These are phyloP conservation scores for Psylliodes chrysocephalus DNA, from an alignment of 2,888 invertebrate genomes.

Conservation along the genomic window DNA sequence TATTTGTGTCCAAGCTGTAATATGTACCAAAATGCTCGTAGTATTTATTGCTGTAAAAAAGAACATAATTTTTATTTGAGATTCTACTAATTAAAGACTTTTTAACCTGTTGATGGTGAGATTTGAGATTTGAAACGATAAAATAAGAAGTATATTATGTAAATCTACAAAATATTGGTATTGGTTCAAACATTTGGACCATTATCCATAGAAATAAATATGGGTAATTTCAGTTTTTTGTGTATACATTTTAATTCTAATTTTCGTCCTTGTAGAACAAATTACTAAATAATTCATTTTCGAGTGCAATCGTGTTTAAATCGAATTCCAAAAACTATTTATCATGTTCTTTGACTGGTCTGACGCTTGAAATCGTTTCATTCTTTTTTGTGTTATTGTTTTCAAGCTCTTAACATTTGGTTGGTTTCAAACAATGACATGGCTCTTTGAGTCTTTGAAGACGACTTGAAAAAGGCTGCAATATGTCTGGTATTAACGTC, in stretches of 20 bases:
- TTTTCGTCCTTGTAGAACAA: no score
- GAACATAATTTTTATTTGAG: neutral
- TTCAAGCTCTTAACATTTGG: slow-evolving; percentile 5
- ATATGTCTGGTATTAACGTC: neutral
- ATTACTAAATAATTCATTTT: no score
- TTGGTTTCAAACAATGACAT: slow-evolving; percentile 4
- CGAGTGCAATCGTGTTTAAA: neutral
- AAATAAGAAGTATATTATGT: no score
- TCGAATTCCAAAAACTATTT: neutral
- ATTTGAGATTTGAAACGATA: no score
- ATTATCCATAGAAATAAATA: no score
- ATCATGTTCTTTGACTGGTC: neutral
- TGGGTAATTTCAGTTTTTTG: no score
- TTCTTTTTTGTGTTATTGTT: neutral
- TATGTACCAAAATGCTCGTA: neutral
- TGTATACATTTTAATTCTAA: no score
- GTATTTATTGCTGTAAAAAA: neutral
- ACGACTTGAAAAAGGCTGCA: neutral
- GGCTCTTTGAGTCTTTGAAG: neutral
- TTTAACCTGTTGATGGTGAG: no score
- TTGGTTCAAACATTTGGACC: no score
- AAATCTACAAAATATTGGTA: no score
- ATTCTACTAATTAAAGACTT: no score
- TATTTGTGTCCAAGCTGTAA: neutral
- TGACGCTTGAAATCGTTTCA: slow-evolving; percentile 1